Conservation (phyloP, 1,140 invertebrate species). For the Conus ventricosus region DNA sequence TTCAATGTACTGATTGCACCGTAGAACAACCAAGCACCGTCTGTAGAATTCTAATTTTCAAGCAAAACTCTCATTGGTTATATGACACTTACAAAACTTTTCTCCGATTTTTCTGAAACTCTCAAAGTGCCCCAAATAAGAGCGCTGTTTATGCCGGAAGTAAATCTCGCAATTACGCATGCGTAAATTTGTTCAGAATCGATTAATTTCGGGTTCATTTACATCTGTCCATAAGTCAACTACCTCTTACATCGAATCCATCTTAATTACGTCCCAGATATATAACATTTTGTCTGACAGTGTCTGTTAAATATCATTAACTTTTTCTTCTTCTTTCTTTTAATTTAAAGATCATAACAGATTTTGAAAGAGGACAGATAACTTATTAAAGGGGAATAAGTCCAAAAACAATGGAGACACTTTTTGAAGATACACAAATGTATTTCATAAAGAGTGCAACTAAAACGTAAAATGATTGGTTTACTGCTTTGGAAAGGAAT, state of each 20-base stretch:
- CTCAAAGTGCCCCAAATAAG: slow-evolving; percentile 17
- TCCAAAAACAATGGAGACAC: neutral
- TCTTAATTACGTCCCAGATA: neutral
- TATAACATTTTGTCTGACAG: neutral
- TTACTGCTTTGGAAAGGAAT: no score
- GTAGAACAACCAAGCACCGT: neutral
- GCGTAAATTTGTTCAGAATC: neutral
- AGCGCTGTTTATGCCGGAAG: slow-evolving; percentile 39
- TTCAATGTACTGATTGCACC: no score
- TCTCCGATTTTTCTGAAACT: slow-evolving; percentile 24
- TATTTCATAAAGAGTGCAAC: no score
- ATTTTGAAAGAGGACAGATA: neutral
- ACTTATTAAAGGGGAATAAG: neutral
- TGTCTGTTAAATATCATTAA: no score
- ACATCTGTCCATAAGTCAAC: neutral
- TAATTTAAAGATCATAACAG: no score
- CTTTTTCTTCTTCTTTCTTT: no score
- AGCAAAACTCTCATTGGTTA: slow-evolving; percentile 5
- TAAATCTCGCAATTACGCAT: slow-evolving; percentile 15
- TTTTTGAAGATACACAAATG: no score
- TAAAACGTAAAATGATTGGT: no score
- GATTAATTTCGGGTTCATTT: neutral
- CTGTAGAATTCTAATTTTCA: neutral
- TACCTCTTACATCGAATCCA: neutral
- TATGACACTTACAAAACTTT: slow-evolving; percentile 36